Percentiles rank a stretch among this genome's conserved stretches.
Evolutionary conservation across 2,797 vertebrate genomes (phyloP).

Genomic region (Gallirallus australis): DNA sequence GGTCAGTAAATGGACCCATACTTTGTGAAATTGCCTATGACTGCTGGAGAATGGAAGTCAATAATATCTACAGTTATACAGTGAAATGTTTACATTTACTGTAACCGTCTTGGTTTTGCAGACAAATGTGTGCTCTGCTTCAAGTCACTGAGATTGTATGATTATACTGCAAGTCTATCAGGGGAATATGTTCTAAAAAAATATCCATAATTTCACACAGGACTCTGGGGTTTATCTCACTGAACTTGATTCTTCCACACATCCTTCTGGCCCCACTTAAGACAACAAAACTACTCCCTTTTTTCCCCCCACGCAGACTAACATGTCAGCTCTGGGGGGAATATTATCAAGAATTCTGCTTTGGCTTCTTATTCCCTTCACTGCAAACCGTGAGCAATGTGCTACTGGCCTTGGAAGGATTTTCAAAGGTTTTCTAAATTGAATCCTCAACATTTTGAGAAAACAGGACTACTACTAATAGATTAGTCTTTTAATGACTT

Average conservation of each 20-base stretch:
- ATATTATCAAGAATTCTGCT: neutral
- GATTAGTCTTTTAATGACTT: neutral
- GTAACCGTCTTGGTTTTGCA: slow-evolving; percentile 28
- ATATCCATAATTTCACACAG: neutral
- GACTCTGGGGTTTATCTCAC: neutral
- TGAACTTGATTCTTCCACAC: neutral
- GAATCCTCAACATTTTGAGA: neutral
- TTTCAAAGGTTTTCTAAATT: neutral
- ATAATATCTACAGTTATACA: slow-evolving; percentile 9
- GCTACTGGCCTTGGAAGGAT: neutral
- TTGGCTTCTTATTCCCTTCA: neutral
- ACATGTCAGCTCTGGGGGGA: neutral
- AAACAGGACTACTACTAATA: neutral
- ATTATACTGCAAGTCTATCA: neutral
- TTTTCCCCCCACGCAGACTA: neutral
- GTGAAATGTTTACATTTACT: slow-evolving; percentile 42
- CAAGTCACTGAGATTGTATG: neutral
- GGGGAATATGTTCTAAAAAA: neutral
- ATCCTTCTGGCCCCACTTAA: neutral
- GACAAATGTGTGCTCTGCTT: neutral
- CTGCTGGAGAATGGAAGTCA: slow-evolving; percentile 27
- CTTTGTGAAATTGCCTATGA: slow-evolving; percentile 7
- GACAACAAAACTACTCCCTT: neutral
- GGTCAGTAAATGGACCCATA: slow-evolving; percentile 50
- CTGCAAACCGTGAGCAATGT: neutral